Base-by-base conservation (phyloP, 2,113 vertebrate genomes). In the Dasyornis broadbenti region DNA sequence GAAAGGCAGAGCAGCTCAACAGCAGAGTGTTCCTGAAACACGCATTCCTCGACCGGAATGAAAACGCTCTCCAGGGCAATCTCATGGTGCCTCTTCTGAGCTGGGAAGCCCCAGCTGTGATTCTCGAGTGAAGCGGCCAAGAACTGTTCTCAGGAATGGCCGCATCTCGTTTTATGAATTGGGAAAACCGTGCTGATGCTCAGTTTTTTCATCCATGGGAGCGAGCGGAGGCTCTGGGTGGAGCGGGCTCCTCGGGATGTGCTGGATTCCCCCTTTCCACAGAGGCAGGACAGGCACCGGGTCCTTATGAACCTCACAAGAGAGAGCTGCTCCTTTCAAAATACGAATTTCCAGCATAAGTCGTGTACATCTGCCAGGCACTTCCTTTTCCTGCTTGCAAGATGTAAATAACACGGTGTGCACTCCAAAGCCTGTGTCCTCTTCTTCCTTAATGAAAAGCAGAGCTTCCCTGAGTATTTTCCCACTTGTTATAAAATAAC, bases 131-230 rank as follows among this genome's bases (percentile, higher is more conserved):
- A 35, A 75, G 77, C 52, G 86, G 30, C 40, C 45, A 16, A 20
- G 60, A 85, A 1, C 21, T 53, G 56, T 26, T 42, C 8, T 0
- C 28, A 18, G 56, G 16, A 22, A 15, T 2, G 28, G 70, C 66
- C 71, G 6, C 3, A 4, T 11, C 44, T 78, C 47, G 0, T 24
- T 30, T 57, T 4, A 4, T 26, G 15, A 30, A 22, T 1, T 11
- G 47, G 37, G 10, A 78, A 44, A 70, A 8, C 27, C 31, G 1
- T 49, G 73, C 50, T 72, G 59, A 22, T 35, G 15, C 30, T 53
- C 9, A 0, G 3, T 2, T 33, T 56, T 66, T n/a, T 7, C 18
- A 0, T 1, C 1, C 1, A 3, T 9, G 3, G 18, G 0, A 9
- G 16, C n/a, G 22, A 45, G 30, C 1, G 3, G 42, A 1, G 17